A percentile compares a stretch with the other conserved stretches of the same genome.
These are phyloP conservation scores for Xyliphius kryptos DNA, from an alignment of 2,113 vertebrate genomes.

Conservation along the genomic window DNA sequence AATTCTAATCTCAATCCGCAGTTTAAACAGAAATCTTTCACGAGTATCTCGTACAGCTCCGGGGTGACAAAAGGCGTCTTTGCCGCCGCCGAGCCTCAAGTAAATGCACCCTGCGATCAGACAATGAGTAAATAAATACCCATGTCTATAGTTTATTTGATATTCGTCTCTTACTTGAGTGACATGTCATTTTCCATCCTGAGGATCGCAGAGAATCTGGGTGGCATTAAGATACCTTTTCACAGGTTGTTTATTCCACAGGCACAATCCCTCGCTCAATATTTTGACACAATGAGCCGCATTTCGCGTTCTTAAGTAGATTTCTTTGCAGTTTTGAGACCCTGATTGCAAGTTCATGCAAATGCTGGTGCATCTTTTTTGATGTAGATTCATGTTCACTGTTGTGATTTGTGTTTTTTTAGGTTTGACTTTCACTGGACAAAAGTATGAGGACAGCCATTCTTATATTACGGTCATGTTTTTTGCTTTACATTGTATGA, in stretches of 20 bases:
- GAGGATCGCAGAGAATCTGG: slow-evolving; percentile 56
- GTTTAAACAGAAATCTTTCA: no score
- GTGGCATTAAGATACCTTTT: slow-evolving; percentile 61
- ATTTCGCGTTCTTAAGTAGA: slow-evolving; percentile 69
- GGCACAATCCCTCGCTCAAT: slow-evolving; percentile 64
- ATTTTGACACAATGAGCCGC: slow-evolving; percentile 61
- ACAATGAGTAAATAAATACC: slow-evolving; percentile 3
- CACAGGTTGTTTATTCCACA: slow-evolving; percentile 62
- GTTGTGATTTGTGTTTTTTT: no score
- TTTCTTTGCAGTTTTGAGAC: slow-evolving; percentile 67
- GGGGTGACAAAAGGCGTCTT: no score
- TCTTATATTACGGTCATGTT: no score
- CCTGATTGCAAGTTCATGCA: slow-evolving; percentile 11
- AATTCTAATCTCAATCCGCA: no score
- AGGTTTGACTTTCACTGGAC: no score
- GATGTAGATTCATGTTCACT: no score
- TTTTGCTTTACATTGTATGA: no score
- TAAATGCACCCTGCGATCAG: not conserved
- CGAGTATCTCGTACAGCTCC: no score
- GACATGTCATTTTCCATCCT: slow-evolving; percentile 20
- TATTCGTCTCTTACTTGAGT: not conserved
- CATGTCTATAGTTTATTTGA: not conserved
- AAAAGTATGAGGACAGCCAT: no score
- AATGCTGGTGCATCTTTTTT: no score
- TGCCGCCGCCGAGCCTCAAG: no score